Conservation (phyloP, 2,797 vertebrate genomes). For the Pelobates cultripes region DNA sequence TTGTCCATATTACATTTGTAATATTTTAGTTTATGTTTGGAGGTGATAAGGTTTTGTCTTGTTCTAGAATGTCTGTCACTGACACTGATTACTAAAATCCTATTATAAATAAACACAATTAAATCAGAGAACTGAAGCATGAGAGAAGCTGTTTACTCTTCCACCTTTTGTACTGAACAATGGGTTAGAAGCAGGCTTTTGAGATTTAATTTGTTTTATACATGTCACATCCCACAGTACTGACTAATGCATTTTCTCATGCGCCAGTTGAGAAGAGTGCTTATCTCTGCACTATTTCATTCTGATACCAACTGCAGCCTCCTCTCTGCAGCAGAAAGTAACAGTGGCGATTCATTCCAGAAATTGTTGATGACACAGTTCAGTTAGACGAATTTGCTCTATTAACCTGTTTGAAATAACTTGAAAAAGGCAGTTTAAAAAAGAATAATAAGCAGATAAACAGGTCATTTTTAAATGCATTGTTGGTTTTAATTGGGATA, state of each 20-base stretch:
- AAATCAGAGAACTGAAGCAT: constrained; percentile 36
- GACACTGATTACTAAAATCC: constrained; percentile 28
- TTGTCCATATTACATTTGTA: neutral
- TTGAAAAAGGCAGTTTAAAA: neutral
- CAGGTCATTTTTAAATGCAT: neutral
- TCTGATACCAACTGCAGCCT: constrained; percentile 38
- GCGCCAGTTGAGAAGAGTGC: constrained; percentile 45
- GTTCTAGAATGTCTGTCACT: constrained; percentile 27
- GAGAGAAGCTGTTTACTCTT: constrained; percentile 46
- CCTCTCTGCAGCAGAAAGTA: constrained; percentile 31
- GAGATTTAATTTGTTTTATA: constrained; percentile 54
- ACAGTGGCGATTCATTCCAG: constrained; percentile 33
- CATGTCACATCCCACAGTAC: constrained; percentile 52
- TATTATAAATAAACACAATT: constrained; percentile 46
- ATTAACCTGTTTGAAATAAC: constrained; percentile 11
- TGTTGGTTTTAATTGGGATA: neutral
- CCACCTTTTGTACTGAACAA: constrained; percentile 48
- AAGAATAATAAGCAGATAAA: neutral
- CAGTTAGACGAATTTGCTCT: constrained; percentile 28
- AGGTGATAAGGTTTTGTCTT: neutral
- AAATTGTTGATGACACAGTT: constrained; percentile 33
- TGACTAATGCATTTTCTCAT: constrained; percentile 53
- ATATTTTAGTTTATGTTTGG: neutral
- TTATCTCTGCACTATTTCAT: constrained; percentile 54
- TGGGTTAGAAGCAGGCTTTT: constrained; percentile 46